phyloP scores from a whole-genome alignment of 2,888 invertebrate species.

The Sthenelais limicola region DNA sequence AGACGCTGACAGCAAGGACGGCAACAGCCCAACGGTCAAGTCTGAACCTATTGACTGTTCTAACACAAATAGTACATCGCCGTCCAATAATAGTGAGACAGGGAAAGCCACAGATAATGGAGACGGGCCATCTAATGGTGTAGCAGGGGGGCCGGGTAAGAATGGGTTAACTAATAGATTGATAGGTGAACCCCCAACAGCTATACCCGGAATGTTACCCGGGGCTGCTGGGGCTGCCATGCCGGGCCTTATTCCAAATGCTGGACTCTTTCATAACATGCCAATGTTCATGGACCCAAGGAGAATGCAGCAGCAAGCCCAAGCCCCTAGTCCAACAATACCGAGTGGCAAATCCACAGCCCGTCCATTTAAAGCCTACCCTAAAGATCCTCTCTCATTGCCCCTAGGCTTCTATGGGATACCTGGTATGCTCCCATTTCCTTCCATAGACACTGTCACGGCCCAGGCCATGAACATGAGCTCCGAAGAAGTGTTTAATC shows the following conservation, averaged over 20 bases:
- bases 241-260: conserved; percentile 42
- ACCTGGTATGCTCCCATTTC: conserved; percentile 58
- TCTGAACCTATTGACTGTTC: not conserved
- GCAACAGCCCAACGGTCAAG: conserved; percentile 3
- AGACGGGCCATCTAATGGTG: not conserved
- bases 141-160: not conserved
- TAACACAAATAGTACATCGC: not conserved
- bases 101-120: too few relatives aligned
- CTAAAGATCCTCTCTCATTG: conserved; percentile 79
- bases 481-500: conserved; percentile 62
- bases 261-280: conserved; percentile 9
- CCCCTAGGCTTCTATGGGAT: conserved; percentile 72
- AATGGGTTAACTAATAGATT: too few relatives aligned
- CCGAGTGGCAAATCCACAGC: conserved; percentile 53
- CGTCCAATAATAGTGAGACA: not conserved
- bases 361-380: conserved; percentile 77
- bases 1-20: not conserved
- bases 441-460: conserved; percentile 57
- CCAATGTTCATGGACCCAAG: conserved; percentile 40
- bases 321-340: conserved; percentile 37
- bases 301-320: conserved; percentile 41
- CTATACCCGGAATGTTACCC: conserved; percentile 40
- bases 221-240: conserved; percentile 37
- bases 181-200: conserved; percentile 45
- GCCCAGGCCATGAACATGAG: conserved; percentile 56